These are phyloP conservation scores for Holothuria glaberrima DNA, from an alignment of 35 echinoderm and acorn worm species.

Conservation along the genomic window DNA sequence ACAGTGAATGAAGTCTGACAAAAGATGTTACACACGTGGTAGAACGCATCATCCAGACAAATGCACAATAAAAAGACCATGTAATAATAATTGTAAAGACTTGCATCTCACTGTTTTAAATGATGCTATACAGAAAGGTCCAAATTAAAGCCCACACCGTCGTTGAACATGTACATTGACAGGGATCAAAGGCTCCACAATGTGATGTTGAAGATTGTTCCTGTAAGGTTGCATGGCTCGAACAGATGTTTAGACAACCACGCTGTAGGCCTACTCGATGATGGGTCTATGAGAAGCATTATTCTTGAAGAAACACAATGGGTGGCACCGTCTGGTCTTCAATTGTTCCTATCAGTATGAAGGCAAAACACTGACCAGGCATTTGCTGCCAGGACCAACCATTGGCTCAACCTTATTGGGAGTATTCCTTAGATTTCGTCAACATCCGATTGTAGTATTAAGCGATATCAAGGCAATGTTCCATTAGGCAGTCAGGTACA, in stretches of 20 bases:
- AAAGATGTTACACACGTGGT: too few species aligned
- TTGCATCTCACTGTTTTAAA: too few species aligned
- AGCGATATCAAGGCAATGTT: too few species aligned
- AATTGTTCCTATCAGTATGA: slow-evolving; percentile 30
- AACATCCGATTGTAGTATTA: slow-evolving; percentile 2
- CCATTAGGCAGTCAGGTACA: too few species aligned
- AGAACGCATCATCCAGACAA: too few species aligned
- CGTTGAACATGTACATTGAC: too few species aligned
- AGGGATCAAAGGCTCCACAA: too few species aligned
- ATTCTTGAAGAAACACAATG: slow-evolving; percentile 3
- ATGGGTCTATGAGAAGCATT: slow-evolving; percentile 61
- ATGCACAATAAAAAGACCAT: too few species aligned
- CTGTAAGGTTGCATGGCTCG: neutral
- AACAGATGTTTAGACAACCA: neutral
- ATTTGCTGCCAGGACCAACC: slow-evolving; percentile 37
- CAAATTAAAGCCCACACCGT: too few species aligned
- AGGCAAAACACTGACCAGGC: neutral
- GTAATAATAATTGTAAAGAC: too few species aligned
- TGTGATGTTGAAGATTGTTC: too few species aligned
- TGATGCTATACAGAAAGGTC: too few species aligned
- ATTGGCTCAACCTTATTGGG: slow-evolving; percentile 33
- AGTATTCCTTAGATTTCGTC: slow-evolving; percentile 2
- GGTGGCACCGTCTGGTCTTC: slow-evolving; percentile 38
- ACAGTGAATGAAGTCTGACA: neutral
- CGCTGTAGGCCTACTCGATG: slow-evolving; percentile 46